A percentile compares a stretch with the other conserved stretches of the same genome.
Conservation (phyloP, 2,888 invertebrate genomes). For the Conchocele bisecta region DNA sequence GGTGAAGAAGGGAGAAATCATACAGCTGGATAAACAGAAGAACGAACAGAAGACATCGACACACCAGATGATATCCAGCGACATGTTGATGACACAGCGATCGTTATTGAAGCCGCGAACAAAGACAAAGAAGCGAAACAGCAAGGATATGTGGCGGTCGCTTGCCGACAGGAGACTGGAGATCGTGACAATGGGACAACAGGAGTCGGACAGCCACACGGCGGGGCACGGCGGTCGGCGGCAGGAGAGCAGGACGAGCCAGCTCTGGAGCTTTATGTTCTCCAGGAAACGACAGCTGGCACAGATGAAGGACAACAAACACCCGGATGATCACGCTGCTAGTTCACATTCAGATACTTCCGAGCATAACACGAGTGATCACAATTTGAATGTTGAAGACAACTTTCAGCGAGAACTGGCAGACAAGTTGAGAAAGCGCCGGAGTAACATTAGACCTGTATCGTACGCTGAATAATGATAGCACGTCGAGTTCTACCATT, state of each 20-base stretch:
- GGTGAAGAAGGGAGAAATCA: slow-evolving; percentile 28
- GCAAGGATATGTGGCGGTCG: slow-evolving; percentile 41
- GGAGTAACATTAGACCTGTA: no score
- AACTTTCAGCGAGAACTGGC: slow-evolving; percentile 44
- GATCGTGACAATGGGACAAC: slow-evolving; percentile 37
- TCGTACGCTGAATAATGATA: no score
- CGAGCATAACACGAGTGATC: no score
- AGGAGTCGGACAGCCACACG: background rate
- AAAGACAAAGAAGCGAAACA: slow-evolving; percentile 19
- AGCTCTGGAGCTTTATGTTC: slow-evolving; percentile 43
- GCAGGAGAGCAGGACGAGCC: slow-evolving; percentile 41
- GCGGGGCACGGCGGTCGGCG: background rate
- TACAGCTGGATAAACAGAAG: slow-evolving; percentile 14
- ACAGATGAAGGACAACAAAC: slow-evolving; percentile 23
- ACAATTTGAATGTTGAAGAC: slow-evolving; percentile 32
- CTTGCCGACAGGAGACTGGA: slow-evolving; percentile 43
- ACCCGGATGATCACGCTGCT: background rate
- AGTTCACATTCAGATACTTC: slow-evolving; percentile 1
- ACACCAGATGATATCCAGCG: slow-evolving; percentile 27
- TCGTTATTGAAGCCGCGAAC: slow-evolving; percentile 35
- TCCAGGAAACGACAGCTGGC: slow-evolving; percentile 37
- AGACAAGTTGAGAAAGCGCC: slow-evolving; percentile 13
- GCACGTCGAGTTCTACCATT: no score
- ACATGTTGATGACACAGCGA: slow-evolving; percentile 41
- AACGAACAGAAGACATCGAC: background rate